Evolutionary conservation across 2,888 invertebrate genomes (phyloP), one percentile per base, ranked within the genome.

Genomic region (Mesoligia furuncula): DNA sequence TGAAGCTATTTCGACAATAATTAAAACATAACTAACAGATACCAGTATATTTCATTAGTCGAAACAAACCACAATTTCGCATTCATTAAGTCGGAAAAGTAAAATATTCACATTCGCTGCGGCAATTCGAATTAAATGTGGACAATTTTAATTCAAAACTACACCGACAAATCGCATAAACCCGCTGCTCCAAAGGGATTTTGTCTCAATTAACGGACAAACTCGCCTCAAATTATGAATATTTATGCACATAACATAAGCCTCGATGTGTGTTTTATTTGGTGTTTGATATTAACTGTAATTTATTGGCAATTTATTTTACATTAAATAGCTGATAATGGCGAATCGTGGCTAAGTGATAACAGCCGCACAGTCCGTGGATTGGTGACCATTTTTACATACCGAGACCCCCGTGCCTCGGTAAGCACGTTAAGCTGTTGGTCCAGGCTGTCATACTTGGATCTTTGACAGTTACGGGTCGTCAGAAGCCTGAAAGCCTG

Each of bases 181-280:
- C 83, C 65, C 75, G 54, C 61, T 67, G 71, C 76, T 79, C 72
- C 80, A 86, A 77, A 87, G 77, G 91, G 88, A 89, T 90, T 93
- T 91, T 88, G 89, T 91, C 92, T 90, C 90, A 92, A 93, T 94
- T 93, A 93, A 90, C 87, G 85, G 79, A 87, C 88, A 86, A 86
- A 83, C 75, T 81, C 79, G 71, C 75, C 83, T 80, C 79, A 77
- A 76, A 79, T 80, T 81, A 80, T 88, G 80, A 83, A 86, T 85
- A 87, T 89, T 85, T 80, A 87, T 82, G 80, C 77, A 77, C 73
- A 61, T 81, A 84, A 84, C 69, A 81, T 84, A 77, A 74, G 67
- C 78, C 65, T 70, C 65, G 31, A 79, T 75, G 69, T 78, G 72
- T 78, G 65, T 81, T 81, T 80, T 73, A 83, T 85, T 77, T 74